Conservation (phyloP, 2,797 vertebrate genomes). For the Helostoma temminkii region DNA sequence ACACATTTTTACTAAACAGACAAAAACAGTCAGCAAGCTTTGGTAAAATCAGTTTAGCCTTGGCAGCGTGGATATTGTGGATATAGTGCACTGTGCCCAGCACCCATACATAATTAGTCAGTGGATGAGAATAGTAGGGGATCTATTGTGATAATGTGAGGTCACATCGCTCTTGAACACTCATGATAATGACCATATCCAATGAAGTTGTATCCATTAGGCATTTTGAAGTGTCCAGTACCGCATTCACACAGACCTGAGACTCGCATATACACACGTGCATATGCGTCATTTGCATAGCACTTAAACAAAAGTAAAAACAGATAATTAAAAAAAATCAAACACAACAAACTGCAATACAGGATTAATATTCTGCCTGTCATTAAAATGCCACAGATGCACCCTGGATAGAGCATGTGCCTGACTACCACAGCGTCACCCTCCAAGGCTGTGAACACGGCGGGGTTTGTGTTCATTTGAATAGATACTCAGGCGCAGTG, state of each 20-base stretch:
- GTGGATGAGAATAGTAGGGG: conserved; percentile 71
- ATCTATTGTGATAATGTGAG: conserved; percentile 82
- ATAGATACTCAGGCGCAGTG: conserved; percentile 75
- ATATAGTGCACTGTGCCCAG: conserved; percentile 56
- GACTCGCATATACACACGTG: conserved; percentile 62
- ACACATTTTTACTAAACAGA: conserved; percentile 38
- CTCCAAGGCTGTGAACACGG: conserved; percentile 72
- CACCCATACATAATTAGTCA: conserved; percentile 74
- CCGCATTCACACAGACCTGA: conserved; percentile 75
- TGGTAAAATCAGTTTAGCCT: conserved; percentile 61
- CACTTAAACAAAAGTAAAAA: conserved; percentile 69
- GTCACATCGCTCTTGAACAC: conserved; percentile 80
- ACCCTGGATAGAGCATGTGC: conserved; percentile 67
- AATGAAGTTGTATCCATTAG: conserved; percentile 84
- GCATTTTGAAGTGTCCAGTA: conserved; percentile 79
- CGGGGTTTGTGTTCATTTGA: conserved; percentile 81
- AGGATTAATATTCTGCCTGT: conserved; percentile 77
- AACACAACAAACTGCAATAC: conserved; percentile 57
- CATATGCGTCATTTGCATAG: conserved; percentile 77
- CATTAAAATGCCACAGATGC: conserved; percentile 73
- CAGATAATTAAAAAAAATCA: conserved; percentile 69
- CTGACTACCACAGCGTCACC: conserved; percentile 72
- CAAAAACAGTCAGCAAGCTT: conserved; percentile 43
- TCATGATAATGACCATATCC: conserved; percentile 79
- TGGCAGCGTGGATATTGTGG: conserved; percentile 54